Evolutionary conservation across 2,888 invertebrate species (phyloP), one percentile per base, ranked within the genome.

Genomic region (Caenorhabditis virilis): DNA sequence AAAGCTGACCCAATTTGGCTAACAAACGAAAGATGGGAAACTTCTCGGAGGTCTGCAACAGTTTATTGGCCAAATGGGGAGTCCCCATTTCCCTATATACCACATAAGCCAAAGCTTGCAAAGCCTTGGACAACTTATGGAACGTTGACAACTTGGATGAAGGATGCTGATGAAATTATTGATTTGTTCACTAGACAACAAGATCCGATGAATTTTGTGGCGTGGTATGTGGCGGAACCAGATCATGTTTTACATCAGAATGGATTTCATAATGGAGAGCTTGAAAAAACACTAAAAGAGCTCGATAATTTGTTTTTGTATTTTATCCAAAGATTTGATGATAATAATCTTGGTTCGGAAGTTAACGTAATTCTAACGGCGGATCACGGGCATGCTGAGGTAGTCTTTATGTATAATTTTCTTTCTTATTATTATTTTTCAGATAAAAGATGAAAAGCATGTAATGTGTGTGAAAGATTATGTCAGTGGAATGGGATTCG

Each of bases 281-380:
- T 76, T 30, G 49, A 47, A 22, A 69, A 71, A 45, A 73, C 74
- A 69, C 70, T 85, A 30, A 70, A 61, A 9, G 74, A 72, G 15
- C 61, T 85, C 38, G 85, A 85, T 67, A 55, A 64, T 18, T 38
- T 82, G 3, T 72, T 85, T 26, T 84, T 84, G 5, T 83, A 84
- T 72, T 62, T 85, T 11, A 57, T 85, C 35, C 46, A 80, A 13
- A 56, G 75, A 38, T 64, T 67, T 25, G 55, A 68, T 25, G 66
- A 59, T 18, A 33, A 49, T 16, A 59, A 77, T 27, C 62, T 85
- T 26, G 63, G 79, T 4, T 61, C 82, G 3, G 64, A 69, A 0
- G 69, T 83, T n/a, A 84, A 85, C 70, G 76, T 86, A 11, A 84
- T 86, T 46, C 61, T 85, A 2, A 84, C 85, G 23, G 84, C 85